Conservation (phyloP, 2,113 vertebrate species). For the Dascyllus trimaculatus region DNA sequence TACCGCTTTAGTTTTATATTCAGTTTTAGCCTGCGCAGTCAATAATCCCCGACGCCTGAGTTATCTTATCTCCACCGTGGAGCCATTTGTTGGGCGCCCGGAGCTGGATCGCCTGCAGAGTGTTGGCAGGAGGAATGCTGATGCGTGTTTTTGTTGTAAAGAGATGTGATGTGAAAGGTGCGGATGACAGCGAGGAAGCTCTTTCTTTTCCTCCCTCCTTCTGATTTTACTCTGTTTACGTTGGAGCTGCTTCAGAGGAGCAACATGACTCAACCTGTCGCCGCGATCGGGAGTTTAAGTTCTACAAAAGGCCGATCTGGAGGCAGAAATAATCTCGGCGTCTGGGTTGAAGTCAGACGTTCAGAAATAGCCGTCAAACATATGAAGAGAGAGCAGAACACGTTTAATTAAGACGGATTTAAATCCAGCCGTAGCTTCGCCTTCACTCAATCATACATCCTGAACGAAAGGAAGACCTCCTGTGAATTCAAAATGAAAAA, state of each 20-base stretch:
- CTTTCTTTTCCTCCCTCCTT: background rate
- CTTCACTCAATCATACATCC: too few species aligned
- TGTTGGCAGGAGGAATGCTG: conserved; percentile 47
- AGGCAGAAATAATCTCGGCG: conserved; percentile 17
- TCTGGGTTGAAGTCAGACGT: conserved; percentile 3
- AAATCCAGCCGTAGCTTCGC: too few species aligned
- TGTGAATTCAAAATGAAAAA: too few species aligned
- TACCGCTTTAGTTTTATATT: conserved; percentile 64
- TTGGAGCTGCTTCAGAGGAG: conserved; percentile 13
- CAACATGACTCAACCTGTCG: conserved; percentile 14
- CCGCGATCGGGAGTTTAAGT: background rate
- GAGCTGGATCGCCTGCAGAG: conserved; percentile 38
- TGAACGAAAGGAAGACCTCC: too few species aligned
- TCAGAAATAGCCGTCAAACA: background rate
- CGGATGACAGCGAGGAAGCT: conserved; percentile 9
- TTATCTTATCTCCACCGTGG: conserved; percentile 51
- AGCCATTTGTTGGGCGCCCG: conserved; percentile 49
- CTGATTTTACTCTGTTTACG: background rate
- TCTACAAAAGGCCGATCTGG: background rate
- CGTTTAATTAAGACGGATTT: too few species aligned
- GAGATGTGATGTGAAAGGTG: conserved; percentile 33
- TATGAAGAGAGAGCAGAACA: too few species aligned
- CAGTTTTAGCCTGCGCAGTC: conserved; percentile 45
- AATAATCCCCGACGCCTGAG: conserved; percentile 50
- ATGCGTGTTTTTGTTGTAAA: conserved; percentile 35